phyloP scores from a whole-genome alignment of 1,140 invertebrate genomes.

The Antheraea pernyi region DNA sequence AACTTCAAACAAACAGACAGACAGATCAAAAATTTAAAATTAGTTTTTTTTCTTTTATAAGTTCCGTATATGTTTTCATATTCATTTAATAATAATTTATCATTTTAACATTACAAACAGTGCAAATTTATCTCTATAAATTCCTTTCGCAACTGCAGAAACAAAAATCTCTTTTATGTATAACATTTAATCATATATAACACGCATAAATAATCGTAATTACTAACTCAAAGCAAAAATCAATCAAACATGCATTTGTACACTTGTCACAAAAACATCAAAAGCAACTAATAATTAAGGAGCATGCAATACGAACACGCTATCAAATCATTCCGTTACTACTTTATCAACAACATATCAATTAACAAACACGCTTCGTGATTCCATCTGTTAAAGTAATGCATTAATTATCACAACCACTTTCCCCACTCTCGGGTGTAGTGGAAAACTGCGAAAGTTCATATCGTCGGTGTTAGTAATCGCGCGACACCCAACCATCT shows the following conservation, averaged over 20 bases:
- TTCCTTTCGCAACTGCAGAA: background rate
- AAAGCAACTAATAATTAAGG: background rate
- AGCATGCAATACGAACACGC: constrained; percentile 10
- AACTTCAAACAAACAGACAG: too few species aligned
- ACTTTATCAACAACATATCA: constrained; percentile 25
- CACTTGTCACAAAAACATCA: background rate
- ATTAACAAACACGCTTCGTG: constrained; percentile 33
- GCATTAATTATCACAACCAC: constrained; percentile 57
- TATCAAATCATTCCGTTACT: background rate
- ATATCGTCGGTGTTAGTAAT: constrained; percentile 23
- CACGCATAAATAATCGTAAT: background rate
- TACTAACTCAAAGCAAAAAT: background rate
- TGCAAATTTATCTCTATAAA: background rate
- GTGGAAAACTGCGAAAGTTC: constrained; percentile 68
- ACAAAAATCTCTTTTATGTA: background rate
- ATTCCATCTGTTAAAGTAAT: constrained; percentile 42
- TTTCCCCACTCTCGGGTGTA: constrained; percentile 48
- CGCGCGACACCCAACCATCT: constrained; percentile 21
- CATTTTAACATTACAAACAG: too few species aligned
- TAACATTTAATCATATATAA: background rate
- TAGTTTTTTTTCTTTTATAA: too few species aligned
- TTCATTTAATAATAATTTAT: too few species aligned
- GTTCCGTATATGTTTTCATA: too few species aligned
- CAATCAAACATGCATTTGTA: background rate
- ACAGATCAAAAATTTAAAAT: too few species aligned